These are phyloP conservation scores for Drosophila virilis DNA, from an alignment of 1,140 invertebrate genomes.

Conservation along the genomic window DNA sequence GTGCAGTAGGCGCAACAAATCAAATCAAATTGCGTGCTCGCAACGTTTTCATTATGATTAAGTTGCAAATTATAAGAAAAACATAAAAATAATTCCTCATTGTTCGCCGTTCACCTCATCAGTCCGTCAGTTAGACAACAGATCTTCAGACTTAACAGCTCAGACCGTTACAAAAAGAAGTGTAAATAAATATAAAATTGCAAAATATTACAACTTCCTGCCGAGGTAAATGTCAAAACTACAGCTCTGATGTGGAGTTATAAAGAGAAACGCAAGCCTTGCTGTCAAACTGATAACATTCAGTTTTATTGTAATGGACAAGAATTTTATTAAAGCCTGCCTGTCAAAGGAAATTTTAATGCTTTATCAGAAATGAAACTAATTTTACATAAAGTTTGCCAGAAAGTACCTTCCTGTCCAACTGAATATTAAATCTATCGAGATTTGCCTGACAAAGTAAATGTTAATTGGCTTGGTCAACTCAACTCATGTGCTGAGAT, in stretches of 20 bases:
- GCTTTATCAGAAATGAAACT: too few species aligned
- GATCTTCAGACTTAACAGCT: not conserved
- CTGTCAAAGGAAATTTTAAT: too few species aligned
- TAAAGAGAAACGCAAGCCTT: too few species aligned
- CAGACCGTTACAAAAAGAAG: conserved; percentile 17
- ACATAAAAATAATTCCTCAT: conserved; percentile 62
- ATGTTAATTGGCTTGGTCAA: not conserved
- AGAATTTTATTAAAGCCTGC: too few species aligned
- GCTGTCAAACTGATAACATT: too few species aligned
- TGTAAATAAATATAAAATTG: conserved; percentile 26
- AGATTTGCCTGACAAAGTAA: not conserved
- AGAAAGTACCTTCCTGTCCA: not conserved
- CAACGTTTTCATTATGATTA: conserved; percentile 32
- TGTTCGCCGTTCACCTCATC: conserved; percentile 56
- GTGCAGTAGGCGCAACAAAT: conserved; percentile 47
- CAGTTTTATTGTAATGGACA: too few species aligned
- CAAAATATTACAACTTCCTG: conserved; percentile 26
- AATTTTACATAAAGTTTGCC: too few species aligned
- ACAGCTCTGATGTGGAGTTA: too few species aligned
- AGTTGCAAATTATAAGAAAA: conserved; percentile 31
- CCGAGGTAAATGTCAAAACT: conserved; percentile 9
- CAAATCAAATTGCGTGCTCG: conserved; percentile 25
- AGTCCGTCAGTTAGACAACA: conserved; percentile 35
- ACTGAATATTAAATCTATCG: not conserved
- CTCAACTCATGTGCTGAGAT: too few species aligned